Evolutionary conservation across 1,140 invertebrate species (phyloP).

Genomic region (Megathymus violae): DNA sequence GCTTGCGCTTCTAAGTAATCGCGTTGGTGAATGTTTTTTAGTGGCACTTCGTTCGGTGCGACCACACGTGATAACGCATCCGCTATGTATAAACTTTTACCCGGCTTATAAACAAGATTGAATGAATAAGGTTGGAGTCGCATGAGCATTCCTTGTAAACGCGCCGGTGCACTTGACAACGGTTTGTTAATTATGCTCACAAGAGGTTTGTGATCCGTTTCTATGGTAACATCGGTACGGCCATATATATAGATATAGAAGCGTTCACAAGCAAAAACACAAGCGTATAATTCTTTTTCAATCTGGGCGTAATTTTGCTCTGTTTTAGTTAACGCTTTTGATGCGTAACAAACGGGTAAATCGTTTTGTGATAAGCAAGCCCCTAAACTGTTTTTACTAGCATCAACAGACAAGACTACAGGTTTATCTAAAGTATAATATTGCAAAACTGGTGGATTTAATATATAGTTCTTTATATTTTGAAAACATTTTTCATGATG

Average conservation of each 20-base stretch:
- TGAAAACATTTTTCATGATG: too few relatives aligned
- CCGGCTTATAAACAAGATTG: too few relatives aligned
- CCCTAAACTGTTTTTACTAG: constrained; percentile 34
- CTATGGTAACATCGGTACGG: constrained; percentile 18
- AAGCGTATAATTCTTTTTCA: constrained; percentile 38
- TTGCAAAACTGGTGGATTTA: constrained; percentile 12
- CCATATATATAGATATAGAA: constrained; percentile 40
- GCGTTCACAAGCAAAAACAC: constrained; percentile 32
- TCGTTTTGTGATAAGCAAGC: constrained; percentile 36
- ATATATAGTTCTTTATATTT: too few relatives aligned
- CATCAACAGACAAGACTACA: constrained; percentile 28
- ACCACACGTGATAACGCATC: too few relatives aligned
- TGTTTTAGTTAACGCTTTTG: constrained; percentile 30
- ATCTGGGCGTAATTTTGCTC: constrained; percentile 40
- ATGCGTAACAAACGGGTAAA: constrained; percentile 36
- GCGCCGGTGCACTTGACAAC: constrained; percentile 16
- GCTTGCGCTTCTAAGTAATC: too few relatives aligned
- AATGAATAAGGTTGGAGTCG: too few relatives aligned
- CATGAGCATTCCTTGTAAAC: constrained; percentile 49
- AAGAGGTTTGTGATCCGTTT: constrained; percentile 36
- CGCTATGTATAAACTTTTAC: too few relatives aligned
- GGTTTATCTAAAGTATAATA: constrained; percentile 14
- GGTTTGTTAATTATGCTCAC: constrained; percentile 33
- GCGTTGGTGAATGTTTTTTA: too few relatives aligned
- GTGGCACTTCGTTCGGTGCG: too few relatives aligned